Evolutionary conservation across 2,797 vertebrate species (phyloP).

Genomic region (Hipposideros larvatus): DNA sequence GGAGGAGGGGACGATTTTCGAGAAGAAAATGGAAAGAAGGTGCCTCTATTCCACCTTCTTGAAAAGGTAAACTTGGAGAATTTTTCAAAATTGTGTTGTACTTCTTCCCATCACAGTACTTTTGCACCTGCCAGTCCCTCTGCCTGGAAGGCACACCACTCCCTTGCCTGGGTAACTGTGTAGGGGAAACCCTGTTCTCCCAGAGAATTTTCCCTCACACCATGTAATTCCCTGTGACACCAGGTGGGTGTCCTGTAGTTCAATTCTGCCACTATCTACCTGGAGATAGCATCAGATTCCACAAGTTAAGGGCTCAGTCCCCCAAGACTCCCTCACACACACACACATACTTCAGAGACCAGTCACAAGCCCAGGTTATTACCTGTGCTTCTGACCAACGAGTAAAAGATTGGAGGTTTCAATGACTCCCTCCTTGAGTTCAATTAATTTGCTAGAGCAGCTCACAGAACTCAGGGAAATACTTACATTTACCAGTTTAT

Average conservation of each 20-base stretch:
- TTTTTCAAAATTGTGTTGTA: neutral
- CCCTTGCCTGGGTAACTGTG: neutral
- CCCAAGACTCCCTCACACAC: neutral
- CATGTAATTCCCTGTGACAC: neutral
- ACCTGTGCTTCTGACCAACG: neutral
- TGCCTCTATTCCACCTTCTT: neutral
- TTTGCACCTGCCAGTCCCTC: neutral
- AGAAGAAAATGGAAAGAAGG: neutral
- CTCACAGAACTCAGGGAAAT: slow-evolving; percentile 4
- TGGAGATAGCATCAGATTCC: neutral
- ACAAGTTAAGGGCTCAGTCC: neutral
- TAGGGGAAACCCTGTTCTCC: neutral
- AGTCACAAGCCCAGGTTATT: neutral
- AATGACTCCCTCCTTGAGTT: neutral
- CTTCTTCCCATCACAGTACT: neutral
- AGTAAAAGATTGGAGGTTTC: neutral
- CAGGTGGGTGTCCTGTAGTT: neutral
- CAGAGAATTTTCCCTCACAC: neutral
- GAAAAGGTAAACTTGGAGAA: neutral
- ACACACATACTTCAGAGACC: neutral
- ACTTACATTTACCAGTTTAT: neutral
- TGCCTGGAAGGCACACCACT: neutral
- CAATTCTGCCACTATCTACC: neutral
- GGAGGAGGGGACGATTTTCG: neutral
- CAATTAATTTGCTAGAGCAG: neutral